These are phyloP conservation scores for Philonicus albiceps DNA, from an alignment of 2,888 invertebrate genomes.

Conservation along the genomic window DNA sequence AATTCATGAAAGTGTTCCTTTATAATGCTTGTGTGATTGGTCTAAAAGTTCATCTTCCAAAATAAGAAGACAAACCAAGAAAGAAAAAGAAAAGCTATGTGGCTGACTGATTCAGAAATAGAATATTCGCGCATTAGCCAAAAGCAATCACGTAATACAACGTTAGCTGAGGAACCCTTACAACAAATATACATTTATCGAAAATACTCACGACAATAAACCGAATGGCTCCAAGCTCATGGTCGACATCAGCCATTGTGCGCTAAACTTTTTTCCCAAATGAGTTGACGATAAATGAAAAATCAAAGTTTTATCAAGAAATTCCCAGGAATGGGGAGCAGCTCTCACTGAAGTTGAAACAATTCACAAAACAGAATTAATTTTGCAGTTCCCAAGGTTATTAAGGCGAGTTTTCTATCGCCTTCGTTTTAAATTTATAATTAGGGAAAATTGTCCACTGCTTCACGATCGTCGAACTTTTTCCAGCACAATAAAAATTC, in stretches of 20 bases:
- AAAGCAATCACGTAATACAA: neutral
- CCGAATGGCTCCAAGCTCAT: neutral
- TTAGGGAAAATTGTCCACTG: neutral
- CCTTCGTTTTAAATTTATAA: neutral
- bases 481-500: neutral
- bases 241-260: neutral
- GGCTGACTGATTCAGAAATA: neutral
- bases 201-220: neutral
- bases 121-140: neutral
- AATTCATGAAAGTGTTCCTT: neutral
- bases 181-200: neutral
- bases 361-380: neutral
- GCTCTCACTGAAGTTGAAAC: neutral
- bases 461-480: neutral
- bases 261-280: neutral
- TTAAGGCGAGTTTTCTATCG: neutral
- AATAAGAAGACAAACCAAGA: neutral
- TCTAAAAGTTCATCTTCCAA: neutral
- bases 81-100: neutral
- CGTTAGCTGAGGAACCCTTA: neutral
- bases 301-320: neutral
- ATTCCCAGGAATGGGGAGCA: neutral
- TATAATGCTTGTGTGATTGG: neutral
- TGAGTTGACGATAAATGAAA: neutral
- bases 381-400: neutral